Evolutionary conservation across 2,797 vertebrate genomes (phyloP).

Genomic region (Gymnothorax javanicus): DNA sequence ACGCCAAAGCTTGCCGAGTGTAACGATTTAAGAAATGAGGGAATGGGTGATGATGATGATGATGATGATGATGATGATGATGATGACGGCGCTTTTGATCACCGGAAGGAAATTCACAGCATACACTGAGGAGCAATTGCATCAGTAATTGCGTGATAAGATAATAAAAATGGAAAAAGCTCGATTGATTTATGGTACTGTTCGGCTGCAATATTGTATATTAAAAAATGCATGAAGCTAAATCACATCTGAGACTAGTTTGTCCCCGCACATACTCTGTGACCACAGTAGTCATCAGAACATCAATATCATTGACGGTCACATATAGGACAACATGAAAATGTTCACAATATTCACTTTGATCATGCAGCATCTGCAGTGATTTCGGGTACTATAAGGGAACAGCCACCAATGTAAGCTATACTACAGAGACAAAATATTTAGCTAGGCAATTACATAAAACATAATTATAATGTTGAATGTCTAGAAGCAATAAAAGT

Average conservation of each 20-base stretch:
- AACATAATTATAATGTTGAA: background rate
- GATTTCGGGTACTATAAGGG: background rate
- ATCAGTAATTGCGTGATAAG: background rate
- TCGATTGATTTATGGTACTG: background rate
- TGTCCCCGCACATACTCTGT: background rate
- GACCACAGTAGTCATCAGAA: background rate
- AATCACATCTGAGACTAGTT: background rate
- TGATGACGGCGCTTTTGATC: background rate
- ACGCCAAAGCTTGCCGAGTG: background rate
- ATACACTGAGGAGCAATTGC: background rate
- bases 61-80: background rate
- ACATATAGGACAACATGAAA: background rate
- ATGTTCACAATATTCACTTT: background rate
- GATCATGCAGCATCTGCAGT: background rate
- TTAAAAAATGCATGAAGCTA: background rate
- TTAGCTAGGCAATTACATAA: background rate
- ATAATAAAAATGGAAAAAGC: background rate
- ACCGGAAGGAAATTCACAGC: slow-evolving; percentile 25
- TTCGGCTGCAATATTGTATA: background rate
- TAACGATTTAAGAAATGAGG: background rate
- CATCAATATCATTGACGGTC: slow-evolving; percentile 6
- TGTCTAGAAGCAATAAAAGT: background rate
- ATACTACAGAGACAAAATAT: background rate
- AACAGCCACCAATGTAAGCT: background rate
- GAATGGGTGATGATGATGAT: background rate